A percentile compares a stretch with the other conserved stretches of the same genome.
Conservation (phyloP, 2,888 invertebrate genomes). For the Spodoptera littoralis region DNA sequence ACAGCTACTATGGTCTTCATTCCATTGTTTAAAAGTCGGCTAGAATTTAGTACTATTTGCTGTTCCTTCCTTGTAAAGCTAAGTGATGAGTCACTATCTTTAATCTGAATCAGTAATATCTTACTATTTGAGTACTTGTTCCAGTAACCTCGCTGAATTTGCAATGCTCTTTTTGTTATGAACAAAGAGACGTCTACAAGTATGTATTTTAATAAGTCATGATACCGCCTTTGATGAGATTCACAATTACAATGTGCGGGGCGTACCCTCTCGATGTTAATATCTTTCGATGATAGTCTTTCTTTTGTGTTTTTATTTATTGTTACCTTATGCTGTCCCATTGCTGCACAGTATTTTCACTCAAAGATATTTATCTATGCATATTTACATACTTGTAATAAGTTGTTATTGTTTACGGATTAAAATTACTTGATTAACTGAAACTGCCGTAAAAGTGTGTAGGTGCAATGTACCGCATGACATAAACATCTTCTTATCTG, state of each 20-base stretch:
- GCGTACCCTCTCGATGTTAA: conserved; percentile 61
- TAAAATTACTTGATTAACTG: background rate
- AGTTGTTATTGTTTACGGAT: background rate
- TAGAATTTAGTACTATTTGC: conserved; percentile 48
- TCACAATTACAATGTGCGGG: conserved; percentile 63
- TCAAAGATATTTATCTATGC: conserved; percentile 37
- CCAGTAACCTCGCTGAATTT: conserved; percentile 75
- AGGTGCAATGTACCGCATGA: conserved; percentile 4
- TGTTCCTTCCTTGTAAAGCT: conserved; percentile 57
- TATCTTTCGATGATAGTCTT: conserved; percentile 60
- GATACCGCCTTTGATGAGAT: conserved; percentile 63
- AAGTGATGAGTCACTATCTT: conserved; percentile 69
- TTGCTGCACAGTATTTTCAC: conserved; percentile 56
- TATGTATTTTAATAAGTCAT: conserved; percentile 58
- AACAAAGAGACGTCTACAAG: conserved; percentile 66
- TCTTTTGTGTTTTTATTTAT: conserved; percentile 71
- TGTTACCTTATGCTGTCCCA: conserved; percentile 67
- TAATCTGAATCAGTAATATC: conserved; percentile 70
- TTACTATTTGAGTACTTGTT: conserved; percentile 65
- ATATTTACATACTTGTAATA: too few relatives aligned
- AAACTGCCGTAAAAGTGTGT: conserved; percentile 10
- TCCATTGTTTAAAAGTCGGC: conserved; percentile 57
- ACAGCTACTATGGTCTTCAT: conserved; percentile 37
- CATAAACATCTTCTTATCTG: conserved; percentile 25
- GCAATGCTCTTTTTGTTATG: conserved; percentile 67